phyloP scores from a whole-genome alignment of 1,140 invertebrate genomes.

The Drosophila takahashii region DNA sequence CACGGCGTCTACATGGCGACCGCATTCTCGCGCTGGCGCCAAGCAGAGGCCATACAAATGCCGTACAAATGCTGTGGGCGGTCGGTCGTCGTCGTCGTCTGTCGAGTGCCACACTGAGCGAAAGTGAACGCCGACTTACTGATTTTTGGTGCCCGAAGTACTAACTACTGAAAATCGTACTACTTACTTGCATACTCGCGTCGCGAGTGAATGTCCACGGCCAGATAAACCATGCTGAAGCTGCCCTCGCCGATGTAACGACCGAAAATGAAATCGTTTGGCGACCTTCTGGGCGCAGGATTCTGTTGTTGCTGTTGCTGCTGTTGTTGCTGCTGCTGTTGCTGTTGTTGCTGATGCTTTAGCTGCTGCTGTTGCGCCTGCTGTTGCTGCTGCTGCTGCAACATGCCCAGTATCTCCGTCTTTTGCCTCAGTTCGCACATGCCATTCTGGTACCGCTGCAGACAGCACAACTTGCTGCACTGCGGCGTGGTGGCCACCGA shows the following conservation, averaged over 20 bases:
- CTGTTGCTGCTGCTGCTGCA: slow-evolving; percentile 45
- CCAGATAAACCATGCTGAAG: slow-evolving; percentile 97
- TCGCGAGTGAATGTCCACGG: slow-evolving; percentile 94
- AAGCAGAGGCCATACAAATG: slow-evolving; percentile 53
- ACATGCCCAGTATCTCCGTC: slow-evolving; percentile 23
- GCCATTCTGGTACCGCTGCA: slow-evolving; percentile 44
- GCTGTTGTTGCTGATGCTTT: slow-evolving; percentile 27
- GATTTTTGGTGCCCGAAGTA: slow-evolving; percentile 5
- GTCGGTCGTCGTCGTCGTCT: no score
- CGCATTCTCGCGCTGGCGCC: slow-evolving; percentile 58
- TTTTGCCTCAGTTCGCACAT: slow-evolving; percentile 24
- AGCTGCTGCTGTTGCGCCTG: slow-evolving; percentile 44
- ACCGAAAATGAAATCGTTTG: slow-evolving; percentile 97
- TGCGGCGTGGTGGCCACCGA: slow-evolving; percentile 61
- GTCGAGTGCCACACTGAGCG: slow-evolving; percentile 17
- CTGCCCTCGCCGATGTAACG: slow-evolving; percentile 98
- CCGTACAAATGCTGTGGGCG: slow-evolving; percentile 37
- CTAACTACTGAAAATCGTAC: background rate
- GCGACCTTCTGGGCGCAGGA: slow-evolving; percentile 88
- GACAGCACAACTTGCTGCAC: slow-evolving; percentile 59
- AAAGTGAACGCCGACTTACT: slow-evolving; percentile 24
- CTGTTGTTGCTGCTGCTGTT: slow-evolving; percentile 23
- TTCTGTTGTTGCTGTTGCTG: slow-evolving; percentile 63
- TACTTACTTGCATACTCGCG: slow-evolving; percentile 97
- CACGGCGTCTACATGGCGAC: slow-evolving; percentile 52